Base-by-base conservation (phyloP, 2,888 invertebrate species). In the Drosophila heteroneura region DNA sequence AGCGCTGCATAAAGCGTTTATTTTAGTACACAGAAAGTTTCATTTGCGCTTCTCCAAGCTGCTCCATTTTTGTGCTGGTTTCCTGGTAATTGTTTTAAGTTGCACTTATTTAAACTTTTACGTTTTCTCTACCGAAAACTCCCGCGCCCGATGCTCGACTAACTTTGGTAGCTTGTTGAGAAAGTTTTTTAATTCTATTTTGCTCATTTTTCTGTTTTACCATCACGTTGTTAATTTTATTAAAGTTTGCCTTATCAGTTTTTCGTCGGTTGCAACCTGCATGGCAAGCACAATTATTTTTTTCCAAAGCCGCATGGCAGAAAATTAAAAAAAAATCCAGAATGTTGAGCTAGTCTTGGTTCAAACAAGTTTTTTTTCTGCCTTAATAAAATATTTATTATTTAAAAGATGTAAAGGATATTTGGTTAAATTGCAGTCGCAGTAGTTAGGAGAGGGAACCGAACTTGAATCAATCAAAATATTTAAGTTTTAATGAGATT, bases 41-140 rank as follows among this genome's bases (percentile, higher is more conserved):
- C 78, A 65, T 68, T 67, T 77, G 41, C 69, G 67, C 59, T 63
- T 58, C 53, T 73, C 30, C 51, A 22, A 44, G 53, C 73, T 76
- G 64, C 65, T 67, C 65, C 70, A 71, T 65, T 81, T 79, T 69
- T 56, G 59, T 64, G 77, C 70, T 73, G 77, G 71, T 75, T 82
- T 82, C 88, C 82, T 77, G 81, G 76, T 89, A 87, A 89, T 86
- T 86, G 85, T 86, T 86, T 86, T 82, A 89, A 88, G 81, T 87
- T 85, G 78, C 81, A 87, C 87, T 89, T 89, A 83, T 87, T 85
- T 85, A 78, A 89, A 82, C 73, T 80, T 84, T 56, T 70, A 61
- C 63, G 62, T 76, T 73, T 35, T 54, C 67, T 70, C 61, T 67
- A 41, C 54, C 35, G 35, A 67, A 74, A 75, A 44, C 66, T 22